These are phyloP conservation scores for Thereuonema tuberculata DNA, from an alignment of 1,140 invertebrate genomes.

Conservation along the genomic window DNA sequence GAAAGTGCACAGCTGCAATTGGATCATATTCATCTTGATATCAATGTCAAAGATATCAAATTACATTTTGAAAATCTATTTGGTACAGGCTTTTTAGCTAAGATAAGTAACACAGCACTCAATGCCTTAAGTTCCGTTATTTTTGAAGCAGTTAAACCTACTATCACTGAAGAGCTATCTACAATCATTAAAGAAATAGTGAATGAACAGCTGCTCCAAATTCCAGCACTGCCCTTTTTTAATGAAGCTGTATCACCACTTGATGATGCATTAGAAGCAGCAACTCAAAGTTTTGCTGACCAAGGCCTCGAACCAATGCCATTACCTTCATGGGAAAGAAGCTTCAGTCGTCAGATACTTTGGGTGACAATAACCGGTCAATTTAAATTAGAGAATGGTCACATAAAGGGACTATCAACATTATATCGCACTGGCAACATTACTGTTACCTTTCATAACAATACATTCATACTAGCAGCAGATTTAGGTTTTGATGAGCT, in stretches of 20 bases:
- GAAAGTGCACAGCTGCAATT: background rate
- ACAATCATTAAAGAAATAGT: background rate
- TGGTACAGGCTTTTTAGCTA: background rate
- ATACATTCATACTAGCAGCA: background rate
- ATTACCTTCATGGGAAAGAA: background rate
- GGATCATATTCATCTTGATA: background rate
- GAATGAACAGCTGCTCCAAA: background rate
- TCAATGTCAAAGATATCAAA: background rate
- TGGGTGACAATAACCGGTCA: background rate
- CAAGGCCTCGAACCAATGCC: background rate
- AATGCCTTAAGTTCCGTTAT: background rate
- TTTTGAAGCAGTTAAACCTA: background rate
- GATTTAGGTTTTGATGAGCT: constrained; percentile 2
- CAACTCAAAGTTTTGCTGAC: background rate
- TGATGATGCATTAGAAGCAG: background rate
- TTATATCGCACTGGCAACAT: constrained; percentile 4
- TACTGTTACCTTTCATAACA: background rate
- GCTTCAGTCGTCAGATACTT: background rate
- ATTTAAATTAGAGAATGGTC: background rate
- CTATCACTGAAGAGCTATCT: background rate
- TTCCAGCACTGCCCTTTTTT: background rate
- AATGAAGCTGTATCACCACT: background rate
- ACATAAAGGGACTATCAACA: background rate
- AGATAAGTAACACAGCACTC: background rate
- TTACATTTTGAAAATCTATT: background rate